Evolutionary conservation across 2,113 vertebrate species (phyloP), one percentile per base, ranked within the genome.

Genomic region (Sturnus vulgaris): DNA sequence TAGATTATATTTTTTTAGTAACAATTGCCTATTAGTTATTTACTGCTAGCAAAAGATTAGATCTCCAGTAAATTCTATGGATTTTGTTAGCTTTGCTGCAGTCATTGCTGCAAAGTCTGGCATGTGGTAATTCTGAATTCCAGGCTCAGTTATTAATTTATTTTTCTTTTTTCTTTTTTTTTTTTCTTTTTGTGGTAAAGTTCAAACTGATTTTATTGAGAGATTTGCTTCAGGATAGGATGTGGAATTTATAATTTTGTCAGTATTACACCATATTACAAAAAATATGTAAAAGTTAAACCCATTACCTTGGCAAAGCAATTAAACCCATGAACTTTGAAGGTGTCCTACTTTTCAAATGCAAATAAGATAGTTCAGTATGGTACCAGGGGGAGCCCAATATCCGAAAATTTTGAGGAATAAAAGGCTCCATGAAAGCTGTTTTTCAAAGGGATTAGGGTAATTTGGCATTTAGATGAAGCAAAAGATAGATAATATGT

Each of bases 1-100:
- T 64, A 30, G 18, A 28, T 33, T 61, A 40, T 52, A 11, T 63
- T n/a, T 16, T 85, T 79, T 57, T 30, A 46, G 65, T 56, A 87
- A 78, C 19, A 89, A 65, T 57, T 76, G 24, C 23, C 55, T 72
- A 53, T 87, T 82, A 97, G 86, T 92, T 95, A 93, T 79, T 91
- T 92, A 72, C 21, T 53, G 21, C 37, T 40, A 89, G 66, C 5
- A 82, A 79, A 91, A 76, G 18, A 68, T 82, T 73, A 88, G 25
- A 68, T 92, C 44, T 91, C 37, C 33, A 44, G 12, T 11, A 88
- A 86, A 65, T 63, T 86, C n/a, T 88, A 60, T 25, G 12, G 19
- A 33, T 82, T 89, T 81, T 64, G 18, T 53, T 82, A 72, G n/a
- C 52, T 86, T 80, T 6, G 3, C 37, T 85, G 64, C 33, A 50